Conservation (phyloP, 2,888 invertebrate genomes). For the Drosophila mimica region DNA sequence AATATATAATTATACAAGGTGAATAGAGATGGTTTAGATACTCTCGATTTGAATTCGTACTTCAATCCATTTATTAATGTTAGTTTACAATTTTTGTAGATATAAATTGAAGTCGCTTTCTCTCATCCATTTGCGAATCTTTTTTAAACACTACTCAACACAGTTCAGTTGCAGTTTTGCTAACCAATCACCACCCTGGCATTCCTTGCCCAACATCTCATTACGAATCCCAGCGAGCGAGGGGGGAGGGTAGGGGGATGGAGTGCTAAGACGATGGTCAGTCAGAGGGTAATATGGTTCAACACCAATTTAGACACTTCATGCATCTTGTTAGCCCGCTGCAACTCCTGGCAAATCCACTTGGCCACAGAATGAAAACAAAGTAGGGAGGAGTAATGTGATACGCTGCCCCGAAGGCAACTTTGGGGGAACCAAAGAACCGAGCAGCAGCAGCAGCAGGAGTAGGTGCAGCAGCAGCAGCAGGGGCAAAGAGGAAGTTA, state of each 20-base stretch:
- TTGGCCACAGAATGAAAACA: background rate
- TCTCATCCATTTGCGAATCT: background rate
- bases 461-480: background rate
- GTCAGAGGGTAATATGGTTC: conserved; percentile 82
- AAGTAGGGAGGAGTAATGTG: conserved; percentile 46
- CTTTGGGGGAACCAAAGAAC: conserved; percentile 1
- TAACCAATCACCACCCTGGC: background rate
- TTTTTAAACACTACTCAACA: background rate
- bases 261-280: conserved; percentile 17
- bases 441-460: background rate
- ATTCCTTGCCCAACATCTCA: conserved; percentile 19
- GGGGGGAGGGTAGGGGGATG: background rate
- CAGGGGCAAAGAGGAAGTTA: conserved; percentile 31
- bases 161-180: background rate
- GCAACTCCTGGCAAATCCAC: conserved; percentile 15
- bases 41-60: background rate
- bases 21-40: too few relatives aligned
- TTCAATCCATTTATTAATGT: background rate
- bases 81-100: background rate
- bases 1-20: background rate
- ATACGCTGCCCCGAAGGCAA: conserved; percentile 46
- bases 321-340: conserved; percentile 83
- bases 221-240: background rate
- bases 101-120: background rate
- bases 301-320: conserved; percentile 85